phyloP scores from a whole-genome alignment of 2,888 invertebrate species.

The Ceratothoa steindachneri region DNA sequence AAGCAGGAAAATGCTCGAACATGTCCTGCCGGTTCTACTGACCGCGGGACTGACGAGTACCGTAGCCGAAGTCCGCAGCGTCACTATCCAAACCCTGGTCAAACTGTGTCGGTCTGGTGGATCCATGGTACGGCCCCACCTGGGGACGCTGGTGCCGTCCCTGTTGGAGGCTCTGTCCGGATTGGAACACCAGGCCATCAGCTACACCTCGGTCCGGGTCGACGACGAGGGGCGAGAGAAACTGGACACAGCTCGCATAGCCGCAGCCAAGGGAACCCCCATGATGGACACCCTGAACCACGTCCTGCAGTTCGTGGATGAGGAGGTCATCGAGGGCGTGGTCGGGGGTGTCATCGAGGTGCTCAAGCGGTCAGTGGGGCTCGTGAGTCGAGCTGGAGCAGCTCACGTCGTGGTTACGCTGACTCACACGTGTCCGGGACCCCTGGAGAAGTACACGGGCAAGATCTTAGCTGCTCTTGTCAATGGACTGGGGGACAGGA shows the following conservation, averaged over 20 bases:
- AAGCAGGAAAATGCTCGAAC: slow-evolving; percentile 44
- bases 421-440: slow-evolving; percentile 54
- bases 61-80: slow-evolving; percentile 71
- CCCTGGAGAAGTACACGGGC: slow-evolving; percentile 62
- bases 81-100: slow-evolving; percentile 79
- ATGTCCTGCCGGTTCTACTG: slow-evolving; percentile 71
- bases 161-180: slow-evolving; percentile 81
- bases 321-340: slow-evolving; percentile 69
- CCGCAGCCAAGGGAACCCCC: slow-evolving; percentile 75
- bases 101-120: slow-evolving; percentile 80
- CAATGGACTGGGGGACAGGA: slow-evolving; percentile 76
- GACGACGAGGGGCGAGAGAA: slow-evolving; percentile 67
- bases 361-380: slow-evolving; percentile 70
- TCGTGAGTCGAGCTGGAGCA: slow-evolving; percentile 75
- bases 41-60: slow-evolving; percentile 73
- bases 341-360: slow-evolving; percentile 67
- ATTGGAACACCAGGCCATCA: slow-evolving; percentile 72
- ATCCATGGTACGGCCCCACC: slow-evolving; percentile 71
- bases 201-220: slow-evolving; percentile 71
- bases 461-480: slow-evolving; percentile 65
- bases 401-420: slow-evolving; percentile 54
- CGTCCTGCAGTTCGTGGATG: slow-evolving; percentile 71
- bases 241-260: slow-evolving; percentile 73
- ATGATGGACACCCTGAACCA: slow-evolving; percentile 82
- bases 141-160: slow-evolving; percentile 74